A percentile compares a stretch with the other conserved stretches of the same genome.
Evolutionary conservation across 2,888 invertebrate genomes (phyloP).

Genomic region (Melanostoma scalare): DNA sequence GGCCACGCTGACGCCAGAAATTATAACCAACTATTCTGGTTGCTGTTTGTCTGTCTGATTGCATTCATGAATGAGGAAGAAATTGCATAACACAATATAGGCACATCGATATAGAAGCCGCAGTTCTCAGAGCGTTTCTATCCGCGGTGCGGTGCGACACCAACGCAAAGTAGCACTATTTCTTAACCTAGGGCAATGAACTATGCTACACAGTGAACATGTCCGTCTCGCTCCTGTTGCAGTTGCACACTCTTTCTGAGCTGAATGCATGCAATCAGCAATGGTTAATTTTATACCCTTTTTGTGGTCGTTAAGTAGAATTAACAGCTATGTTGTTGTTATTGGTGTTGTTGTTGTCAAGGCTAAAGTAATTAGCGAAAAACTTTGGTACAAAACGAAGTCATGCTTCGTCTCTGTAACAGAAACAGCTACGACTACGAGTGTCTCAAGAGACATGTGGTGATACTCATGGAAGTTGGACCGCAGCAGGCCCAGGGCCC

Average conservation of each 20-base stretch:
- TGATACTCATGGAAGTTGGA: too few species aligned
- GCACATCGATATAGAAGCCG: too few species aligned
- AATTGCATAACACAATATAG: slow-evolving; percentile 53
- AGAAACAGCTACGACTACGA: too few species aligned
- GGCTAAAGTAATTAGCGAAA: slow-evolving; percentile 40
- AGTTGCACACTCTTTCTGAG: slow-evolving; percentile 2
- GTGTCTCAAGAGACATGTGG: too few species aligned
- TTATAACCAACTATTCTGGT: slow-evolving; percentile 49
- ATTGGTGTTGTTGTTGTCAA: slow-evolving; percentile 14
- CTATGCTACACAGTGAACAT: slow-evolving; percentile 11
- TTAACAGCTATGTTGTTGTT: not conserved
- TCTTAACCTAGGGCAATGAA: slow-evolving; percentile 54
- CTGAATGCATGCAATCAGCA: slow-evolving; percentile 29
- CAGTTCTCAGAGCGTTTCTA: not conserved
- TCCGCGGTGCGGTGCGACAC: slow-evolving; percentile 15
- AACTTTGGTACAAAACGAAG: slow-evolving; percentile 12
- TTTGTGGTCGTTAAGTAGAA: slow-evolving; percentile 35
- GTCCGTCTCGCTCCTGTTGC: slow-evolving; percentile 11
- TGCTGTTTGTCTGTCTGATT: slow-evolving; percentile 44
- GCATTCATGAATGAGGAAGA: slow-evolving; percentile 64
- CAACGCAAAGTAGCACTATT: not conserved
- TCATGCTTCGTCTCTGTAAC: not conserved
- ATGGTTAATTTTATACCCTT: slow-evolving; percentile 20
- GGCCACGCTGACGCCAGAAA: slow-evolving; percentile 56
- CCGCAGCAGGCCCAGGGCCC: too few species aligned